phyloP scores from a whole-genome alignment of 2,888 invertebrate genomes.

The Linyphia triangularis region DNA sequence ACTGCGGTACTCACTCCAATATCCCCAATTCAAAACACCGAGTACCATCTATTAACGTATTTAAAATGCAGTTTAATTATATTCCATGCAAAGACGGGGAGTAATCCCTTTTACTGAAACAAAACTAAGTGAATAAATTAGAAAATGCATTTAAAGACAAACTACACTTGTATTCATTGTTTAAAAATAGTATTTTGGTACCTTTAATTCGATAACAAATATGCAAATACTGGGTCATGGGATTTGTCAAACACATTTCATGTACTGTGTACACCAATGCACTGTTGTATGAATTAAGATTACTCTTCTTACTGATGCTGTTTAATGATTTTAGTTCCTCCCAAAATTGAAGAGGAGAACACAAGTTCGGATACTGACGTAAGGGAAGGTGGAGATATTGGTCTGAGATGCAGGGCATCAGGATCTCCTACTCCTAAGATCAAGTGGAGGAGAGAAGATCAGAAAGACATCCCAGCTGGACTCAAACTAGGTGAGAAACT shows the following conservation, averaged over 20 bases:
- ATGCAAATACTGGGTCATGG: no score
- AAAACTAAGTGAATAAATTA: no score
- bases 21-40: no score
- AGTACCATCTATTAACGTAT: no score
- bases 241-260: background rate
- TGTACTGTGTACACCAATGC: background rate
- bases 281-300: background rate
- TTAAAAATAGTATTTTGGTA: no score
- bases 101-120: no score
- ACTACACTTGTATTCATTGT: background rate
- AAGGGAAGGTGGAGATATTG: slow-evolving; percentile 92
- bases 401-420: slow-evolving; percentile 91
- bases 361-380: slow-evolving; percentile 95
- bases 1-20: no score
- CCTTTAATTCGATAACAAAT: no score
- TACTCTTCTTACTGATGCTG: background rate
- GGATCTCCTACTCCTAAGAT: slow-evolving; percentile 93
- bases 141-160: no score
- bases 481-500: slow-evolving; percentile 48
- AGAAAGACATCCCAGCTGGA: slow-evolving; percentile 68
- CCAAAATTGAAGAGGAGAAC: slow-evolving; percentile 93
- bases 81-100: no score
- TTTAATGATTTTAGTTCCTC: slow-evolving; percentile 88
- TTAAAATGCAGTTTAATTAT: no score
- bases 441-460: slow-evolving; percentile 91